phyloP scores from a whole-genome alignment of 2,888 invertebrate genomes.

The Temnothorax ravouxi region DNA sequence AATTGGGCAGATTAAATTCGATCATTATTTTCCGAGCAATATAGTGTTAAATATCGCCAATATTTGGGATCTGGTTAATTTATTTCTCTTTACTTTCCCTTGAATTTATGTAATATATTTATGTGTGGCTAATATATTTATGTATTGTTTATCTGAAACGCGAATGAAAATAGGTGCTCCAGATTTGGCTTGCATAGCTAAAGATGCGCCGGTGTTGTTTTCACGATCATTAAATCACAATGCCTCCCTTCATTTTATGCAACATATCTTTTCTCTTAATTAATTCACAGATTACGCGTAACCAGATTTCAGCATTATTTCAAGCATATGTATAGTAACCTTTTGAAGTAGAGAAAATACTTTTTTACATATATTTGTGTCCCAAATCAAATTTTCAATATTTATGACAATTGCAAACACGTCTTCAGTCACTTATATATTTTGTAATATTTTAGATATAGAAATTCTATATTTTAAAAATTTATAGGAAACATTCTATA shows the following conservation, averaged over 20 bases:
- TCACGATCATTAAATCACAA: slow-evolving; percentile 20
- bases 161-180: slow-evolving; percentile 45
- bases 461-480: background rate
- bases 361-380: background rate
- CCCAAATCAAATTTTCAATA: background rate
- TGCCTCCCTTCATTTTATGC: background rate
- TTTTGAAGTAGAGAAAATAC: background rate
- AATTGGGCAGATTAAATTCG: slow-evolving; percentile 9
- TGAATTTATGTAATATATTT: slow-evolving; percentile 11
- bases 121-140: background rate
- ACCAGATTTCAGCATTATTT: background rate
- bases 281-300: slow-evolving; percentile 9
- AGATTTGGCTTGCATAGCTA: background rate
- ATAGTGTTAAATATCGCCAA: background rate
- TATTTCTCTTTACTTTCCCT: background rate
- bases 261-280: slow-evolving; percentile 5
- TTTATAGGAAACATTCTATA: background rate
- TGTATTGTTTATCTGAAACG: background rate
- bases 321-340: background rate
- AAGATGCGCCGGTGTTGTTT: background rate
- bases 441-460: background rate
- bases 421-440: background rate
- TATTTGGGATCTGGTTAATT: slow-evolving; percentile 12
- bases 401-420: background rate
- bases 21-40: slow-evolving; percentile 17